A percentile compares a stretch with the other conserved stretches of the same genome.
Conservation (phyloP, 2,888 invertebrate species). For the Meiosimyza platycephala region DNA sequence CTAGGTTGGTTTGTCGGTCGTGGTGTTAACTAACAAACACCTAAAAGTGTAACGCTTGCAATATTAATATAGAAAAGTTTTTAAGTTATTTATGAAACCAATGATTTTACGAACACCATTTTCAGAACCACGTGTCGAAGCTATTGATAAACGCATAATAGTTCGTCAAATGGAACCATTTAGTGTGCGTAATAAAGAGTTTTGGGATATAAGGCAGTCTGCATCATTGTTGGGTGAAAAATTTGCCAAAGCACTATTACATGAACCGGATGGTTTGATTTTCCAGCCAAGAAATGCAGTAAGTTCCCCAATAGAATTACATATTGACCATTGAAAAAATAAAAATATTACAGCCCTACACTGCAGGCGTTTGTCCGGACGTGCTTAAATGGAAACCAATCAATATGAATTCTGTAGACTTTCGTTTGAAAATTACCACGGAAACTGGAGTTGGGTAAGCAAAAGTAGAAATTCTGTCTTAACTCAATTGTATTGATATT, state of each 20-base stretch:
- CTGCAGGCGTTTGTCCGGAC: conserved; percentile 81
- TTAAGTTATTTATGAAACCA: background rate
- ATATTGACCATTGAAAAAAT: background rate
- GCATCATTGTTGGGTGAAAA: conserved; percentile 81
- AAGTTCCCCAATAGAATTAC: conserved; percentile 50
- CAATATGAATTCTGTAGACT: conserved; percentile 95
- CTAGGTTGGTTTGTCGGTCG: no score
- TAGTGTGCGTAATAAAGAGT: conserved; percentile 89
- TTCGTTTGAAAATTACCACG: conserved; percentile 83
- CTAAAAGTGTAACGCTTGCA: no score
- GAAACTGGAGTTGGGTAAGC: conserved; percentile 80
- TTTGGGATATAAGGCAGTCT: conserved; percentile 86
- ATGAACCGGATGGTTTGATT: conserved; percentile 98
- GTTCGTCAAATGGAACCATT: conserved; percentile 86
- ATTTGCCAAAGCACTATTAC: conserved; percentile 85
- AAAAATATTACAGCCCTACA: conserved; percentile 75
- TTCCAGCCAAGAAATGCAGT: conserved; percentile 93
- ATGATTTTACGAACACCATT: conserved; percentile 1
- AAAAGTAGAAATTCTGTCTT: background rate
- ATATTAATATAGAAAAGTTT: no score
- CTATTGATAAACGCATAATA: conserved; percentile 81
- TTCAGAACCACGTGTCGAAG: conserved; percentile 72
- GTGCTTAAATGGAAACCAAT: conserved; percentile 99
- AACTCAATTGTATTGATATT: conserved; percentile 19
- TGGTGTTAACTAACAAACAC: no score